These are phyloP conservation scores for Gallinago jamesoni DNA, from an alignment of 2,113 vertebrate genomes.

Conservation along the genomic window DNA sequence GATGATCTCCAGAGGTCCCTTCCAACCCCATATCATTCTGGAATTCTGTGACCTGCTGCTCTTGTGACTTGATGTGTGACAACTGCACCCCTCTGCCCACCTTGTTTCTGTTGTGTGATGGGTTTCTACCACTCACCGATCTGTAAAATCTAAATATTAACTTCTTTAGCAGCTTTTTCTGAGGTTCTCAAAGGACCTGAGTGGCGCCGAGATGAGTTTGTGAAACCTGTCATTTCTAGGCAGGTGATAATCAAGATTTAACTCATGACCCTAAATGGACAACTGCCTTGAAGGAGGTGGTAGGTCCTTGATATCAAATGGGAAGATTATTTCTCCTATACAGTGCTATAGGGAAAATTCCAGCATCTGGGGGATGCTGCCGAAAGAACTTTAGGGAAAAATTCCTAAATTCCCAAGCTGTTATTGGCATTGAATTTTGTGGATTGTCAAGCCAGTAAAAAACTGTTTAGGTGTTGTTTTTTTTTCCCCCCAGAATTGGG, in stretches of 20 bases:
- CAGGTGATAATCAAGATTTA: background rate
- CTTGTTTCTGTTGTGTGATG: background rate
- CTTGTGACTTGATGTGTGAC: background rate
- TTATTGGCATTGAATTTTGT: background rate
- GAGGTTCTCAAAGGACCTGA: background rate
- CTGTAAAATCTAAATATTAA: background rate
- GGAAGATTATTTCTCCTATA: background rate
- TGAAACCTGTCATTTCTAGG: background rate
- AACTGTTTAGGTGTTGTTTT: rapidly evolving
- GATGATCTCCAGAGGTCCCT: no score
- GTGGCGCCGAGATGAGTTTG: background rate
- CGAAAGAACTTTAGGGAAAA: background rate
- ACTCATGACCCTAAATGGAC: background rate
- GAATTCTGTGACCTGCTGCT: background rate
- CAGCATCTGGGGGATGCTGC: background rate
- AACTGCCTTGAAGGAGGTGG: background rate
- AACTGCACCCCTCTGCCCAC: background rate
- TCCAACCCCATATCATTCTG: no score
- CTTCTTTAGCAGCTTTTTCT: rapidly evolving
- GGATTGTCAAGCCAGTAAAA: background rate
- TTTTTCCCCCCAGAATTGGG: background rate
- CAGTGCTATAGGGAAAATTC: background rate
- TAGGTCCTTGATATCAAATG: background rate
- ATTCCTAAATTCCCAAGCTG: background rate
- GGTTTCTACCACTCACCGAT: background rate